Percentiles rank a stretch among this genome's conserved stretches.
Conservation (phyloP, 2,113 vertebrate species). For the Callionymus lyra region DNA sequence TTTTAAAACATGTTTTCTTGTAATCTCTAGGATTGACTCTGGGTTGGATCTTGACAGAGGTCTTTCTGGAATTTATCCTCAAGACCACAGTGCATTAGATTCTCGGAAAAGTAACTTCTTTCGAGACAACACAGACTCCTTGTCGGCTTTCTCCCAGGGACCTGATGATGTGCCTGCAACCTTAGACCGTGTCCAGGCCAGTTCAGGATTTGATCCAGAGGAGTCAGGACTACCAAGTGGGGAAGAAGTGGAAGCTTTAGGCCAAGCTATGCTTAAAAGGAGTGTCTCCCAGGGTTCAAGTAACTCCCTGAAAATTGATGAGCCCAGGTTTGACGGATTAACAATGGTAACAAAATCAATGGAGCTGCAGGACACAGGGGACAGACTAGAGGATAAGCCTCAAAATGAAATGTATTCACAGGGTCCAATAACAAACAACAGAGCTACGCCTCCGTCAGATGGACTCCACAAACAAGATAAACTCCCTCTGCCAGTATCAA, state of each 20-base stretch:
- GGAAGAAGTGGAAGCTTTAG: slow-evolving; percentile 70
- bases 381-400: slow-evolving; percentile 75
- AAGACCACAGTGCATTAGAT: slow-evolving; percentile 77
- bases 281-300: slow-evolving; percentile 83
- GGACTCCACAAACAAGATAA: slow-evolving; percentile 80
- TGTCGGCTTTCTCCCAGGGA: slow-evolving; percentile 71
- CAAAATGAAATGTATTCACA: slow-evolving; percentile 77
- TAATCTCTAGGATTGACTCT: slow-evolving; percentile 54
- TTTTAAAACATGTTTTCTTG: not conserved
- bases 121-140: slow-evolving; percentile 71
- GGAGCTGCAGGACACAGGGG: slow-evolving; percentile 71
- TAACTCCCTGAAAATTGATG: slow-evolving; percentile 81
- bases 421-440: slow-evolving; percentile 39
- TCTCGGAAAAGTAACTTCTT: slow-evolving; percentile 79
- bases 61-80: slow-evolving; percentile 68
- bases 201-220: slow-evolving; percentile 67
- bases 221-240: slow-evolving; percentile 66
- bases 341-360: slow-evolving; percentile 60
- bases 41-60: slow-evolving; percentile 63
- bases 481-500: slow-evolving; percentile 55
- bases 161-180: slow-evolving; percentile 70
- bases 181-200: slow-evolving; percentile 57
- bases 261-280: slow-evolving; percentile 76
- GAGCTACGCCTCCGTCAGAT: slow-evolving; percentile 66
- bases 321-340: slow-evolving; percentile 72